Evolutionary conservation across 1,140 invertebrate species (phyloP).

Genomic region (Telenomus remus): DNA sequence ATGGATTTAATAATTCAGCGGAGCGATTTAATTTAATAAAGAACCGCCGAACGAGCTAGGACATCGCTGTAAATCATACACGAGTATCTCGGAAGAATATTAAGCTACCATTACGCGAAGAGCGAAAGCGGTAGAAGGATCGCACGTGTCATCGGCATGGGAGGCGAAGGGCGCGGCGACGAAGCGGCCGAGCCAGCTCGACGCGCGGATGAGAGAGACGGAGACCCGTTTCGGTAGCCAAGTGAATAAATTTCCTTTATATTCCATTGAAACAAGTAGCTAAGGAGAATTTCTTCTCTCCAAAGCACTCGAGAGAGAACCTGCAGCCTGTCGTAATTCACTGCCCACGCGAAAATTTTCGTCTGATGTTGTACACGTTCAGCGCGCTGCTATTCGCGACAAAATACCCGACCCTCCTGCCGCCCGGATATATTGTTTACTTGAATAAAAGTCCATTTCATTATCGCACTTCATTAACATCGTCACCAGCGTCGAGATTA

Average conservation of each 20-base stretch:
- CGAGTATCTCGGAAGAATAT: slow-evolving; percentile 43
- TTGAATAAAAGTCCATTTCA: no score
- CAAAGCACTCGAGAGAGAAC: slow-evolving; percentile 33
- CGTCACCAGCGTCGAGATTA: no score
- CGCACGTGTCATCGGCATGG: slow-evolving; percentile 54
- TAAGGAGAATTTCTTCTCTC: slow-evolving; percentile 55
- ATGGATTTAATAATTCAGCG: slow-evolving; percentile 16
- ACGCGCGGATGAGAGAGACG: slow-evolving; percentile 18
- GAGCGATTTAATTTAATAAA: slow-evolving; percentile 43
- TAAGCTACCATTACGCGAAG: slow-evolving; percentile 59
- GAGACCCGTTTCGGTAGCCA: slow-evolving; percentile 56
- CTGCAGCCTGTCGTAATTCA: slow-evolving; percentile 60
- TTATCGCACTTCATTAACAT: no score
- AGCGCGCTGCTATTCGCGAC: no score
- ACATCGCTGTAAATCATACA: slow-evolving; percentile 56
- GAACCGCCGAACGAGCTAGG: slow-evolving; percentile 31
- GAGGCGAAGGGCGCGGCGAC: slow-evolving; percentile 25
- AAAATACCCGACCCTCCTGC: no score
- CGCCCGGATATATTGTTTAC: no score
- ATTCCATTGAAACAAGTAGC: slow-evolving; percentile 58
- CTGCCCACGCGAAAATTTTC: slow-evolving; percentile 57
- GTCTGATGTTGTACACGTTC: slow-evolving; percentile 14
- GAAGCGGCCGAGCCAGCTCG: slow-evolving; percentile 5
- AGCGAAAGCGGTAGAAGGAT: slow-evolving; percentile 49
- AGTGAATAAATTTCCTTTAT: slow-evolving; percentile 63